Conservation (phyloP, 2,888 invertebrate genomes). For the Rambutsinella grinnellia region DNA sequence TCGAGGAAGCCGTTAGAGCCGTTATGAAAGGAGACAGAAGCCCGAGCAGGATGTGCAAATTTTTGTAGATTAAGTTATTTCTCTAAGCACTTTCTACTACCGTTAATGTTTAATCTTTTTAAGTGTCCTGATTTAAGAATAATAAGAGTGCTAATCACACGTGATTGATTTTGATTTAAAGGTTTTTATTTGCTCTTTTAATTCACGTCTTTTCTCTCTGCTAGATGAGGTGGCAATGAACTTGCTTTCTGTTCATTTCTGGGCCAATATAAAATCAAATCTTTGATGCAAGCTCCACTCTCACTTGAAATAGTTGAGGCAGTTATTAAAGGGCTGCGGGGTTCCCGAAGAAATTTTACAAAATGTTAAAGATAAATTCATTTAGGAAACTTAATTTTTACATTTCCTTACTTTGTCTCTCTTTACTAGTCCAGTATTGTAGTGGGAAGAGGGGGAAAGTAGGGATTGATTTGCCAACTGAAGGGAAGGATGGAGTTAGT, state of each 20-base stretch:
- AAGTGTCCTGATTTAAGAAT: too few species aligned
- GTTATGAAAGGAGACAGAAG: slow-evolving; percentile 68
- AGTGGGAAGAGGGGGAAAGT: too few species aligned
- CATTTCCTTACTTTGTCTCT: background rate
- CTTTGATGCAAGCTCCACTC: background rate
- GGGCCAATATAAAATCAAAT: slow-evolving; percentile 30
- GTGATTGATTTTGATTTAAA: too few species aligned
- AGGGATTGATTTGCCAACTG: background rate
- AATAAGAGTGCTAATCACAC: too few species aligned
- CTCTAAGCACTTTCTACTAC: too few species aligned
- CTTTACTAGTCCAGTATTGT: background rate
- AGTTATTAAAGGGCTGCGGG: too few species aligned
- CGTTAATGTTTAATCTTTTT: too few species aligned
- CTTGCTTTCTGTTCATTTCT: slow-evolving; percentile 2
- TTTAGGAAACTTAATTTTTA: background rate
- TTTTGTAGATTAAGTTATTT: slow-evolving; percentile 25
- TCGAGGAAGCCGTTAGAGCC: slow-evolving; percentile 81
- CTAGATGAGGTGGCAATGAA: background rate
- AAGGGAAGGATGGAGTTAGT: background rate
- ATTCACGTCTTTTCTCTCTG: too few species aligned
- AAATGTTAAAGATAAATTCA: background rate
- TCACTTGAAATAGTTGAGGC: background rate
- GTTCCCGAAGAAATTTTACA: background rate
- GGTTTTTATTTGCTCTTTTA: too few species aligned
- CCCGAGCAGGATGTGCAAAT: background rate